Evolutionary conservation across 2,113 vertebrate species (phyloP).

Genomic region (Pontoporia blainvillei): DNA sequence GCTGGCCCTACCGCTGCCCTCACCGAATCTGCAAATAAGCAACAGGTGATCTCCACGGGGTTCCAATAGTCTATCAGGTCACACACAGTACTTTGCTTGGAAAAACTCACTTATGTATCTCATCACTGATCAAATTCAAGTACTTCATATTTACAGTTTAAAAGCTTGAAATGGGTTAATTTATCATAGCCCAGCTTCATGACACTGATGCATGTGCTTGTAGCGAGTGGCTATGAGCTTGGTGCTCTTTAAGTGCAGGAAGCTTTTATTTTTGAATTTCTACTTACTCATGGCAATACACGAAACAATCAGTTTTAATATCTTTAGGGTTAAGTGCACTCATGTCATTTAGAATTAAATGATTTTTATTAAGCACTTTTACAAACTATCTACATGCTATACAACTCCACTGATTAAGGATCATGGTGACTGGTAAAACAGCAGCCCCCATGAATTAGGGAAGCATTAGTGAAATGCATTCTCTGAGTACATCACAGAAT

Average conservation of each 20-base stretch:
- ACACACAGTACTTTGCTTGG: slow-evolving; percentile 66
- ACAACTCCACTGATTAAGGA: slow-evolving; percentile 86
- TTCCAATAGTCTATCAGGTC: slow-evolving; percentile 54
- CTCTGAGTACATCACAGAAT: slow-evolving; percentile 61
- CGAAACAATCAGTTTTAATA: slow-evolving; percentile 88
- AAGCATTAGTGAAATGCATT: slow-evolving; percentile 80
- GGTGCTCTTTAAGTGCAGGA: slow-evolving; percentile 80
- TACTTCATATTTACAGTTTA: slow-evolving; percentile 83
- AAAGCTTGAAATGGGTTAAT: slow-evolving; percentile 81
- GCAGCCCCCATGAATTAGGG: slow-evolving; percentile 78
- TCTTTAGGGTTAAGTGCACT: slow-evolving; percentile 88
- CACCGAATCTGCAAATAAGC: slow-evolving; percentile 43
- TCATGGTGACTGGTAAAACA: slow-evolving; percentile 81
- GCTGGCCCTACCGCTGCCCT: background rate
- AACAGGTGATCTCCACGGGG: slow-evolving; percentile 59
- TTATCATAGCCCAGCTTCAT: slow-evolving; percentile 81
- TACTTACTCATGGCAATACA: slow-evolving; percentile 78
- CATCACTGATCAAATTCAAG: slow-evolving; percentile 82
- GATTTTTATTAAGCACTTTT: slow-evolving; percentile 88
- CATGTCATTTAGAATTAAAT: slow-evolving; percentile 86
- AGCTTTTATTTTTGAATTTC: slow-evolving; percentile 86
- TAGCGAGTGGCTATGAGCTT: slow-evolving; percentile 72
- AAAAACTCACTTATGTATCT: slow-evolving; percentile 80
- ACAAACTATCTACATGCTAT: slow-evolving; percentile 81
- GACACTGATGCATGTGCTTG: slow-evolving; percentile 73